phyloP scores from a whole-genome alignment of 1,140 invertebrate species.

The Rhizoglyphus robini region DNA sequence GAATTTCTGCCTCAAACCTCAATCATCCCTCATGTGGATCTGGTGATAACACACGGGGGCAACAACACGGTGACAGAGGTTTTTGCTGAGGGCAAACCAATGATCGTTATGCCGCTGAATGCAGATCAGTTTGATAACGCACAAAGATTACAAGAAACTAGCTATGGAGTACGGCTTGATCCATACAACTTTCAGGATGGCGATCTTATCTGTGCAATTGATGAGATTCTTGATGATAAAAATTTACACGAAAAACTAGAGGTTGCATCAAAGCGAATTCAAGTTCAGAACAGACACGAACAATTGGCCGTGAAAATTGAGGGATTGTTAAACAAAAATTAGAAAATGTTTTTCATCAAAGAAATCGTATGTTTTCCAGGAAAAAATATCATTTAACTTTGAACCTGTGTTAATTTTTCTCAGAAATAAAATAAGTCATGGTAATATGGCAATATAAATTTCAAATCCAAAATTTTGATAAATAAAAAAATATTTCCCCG shows the following conservation, averaged over 20 bases:
- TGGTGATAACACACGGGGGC: slow-evolving; percentile 20
- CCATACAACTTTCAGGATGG: background rate
- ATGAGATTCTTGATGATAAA: slow-evolving; percentile 8
- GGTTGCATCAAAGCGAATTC: background rate
- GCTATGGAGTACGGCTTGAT: slow-evolving; percentile 3
- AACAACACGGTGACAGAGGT: slow-evolving; percentile 18
- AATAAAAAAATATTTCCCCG: background rate
- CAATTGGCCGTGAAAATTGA: background rate
- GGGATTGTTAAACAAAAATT: background rate
- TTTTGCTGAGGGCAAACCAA: slow-evolving; percentile 7
- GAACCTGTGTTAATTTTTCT: background rate
- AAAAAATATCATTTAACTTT: background rate
- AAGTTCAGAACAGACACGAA: background rate
- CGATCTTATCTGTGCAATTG: background rate
- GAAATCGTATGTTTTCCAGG: background rate
- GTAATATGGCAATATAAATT: background rate
- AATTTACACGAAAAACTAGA: background rate
- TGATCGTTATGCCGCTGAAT: slow-evolving; percentile 19
- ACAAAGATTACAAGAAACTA: slow-evolving; percentile 16
- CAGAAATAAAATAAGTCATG: background rate
- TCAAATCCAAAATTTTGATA: background rate
- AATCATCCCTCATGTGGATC: slow-evolving; percentile 1
- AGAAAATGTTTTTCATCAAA: background rate
- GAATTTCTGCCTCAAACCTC: slow-evolving; percentile 5
- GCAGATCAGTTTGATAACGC: slow-evolving; percentile 21